Conservation (phyloP, 2,888 invertebrate genomes). For the Augochlorella aurata region DNA sequence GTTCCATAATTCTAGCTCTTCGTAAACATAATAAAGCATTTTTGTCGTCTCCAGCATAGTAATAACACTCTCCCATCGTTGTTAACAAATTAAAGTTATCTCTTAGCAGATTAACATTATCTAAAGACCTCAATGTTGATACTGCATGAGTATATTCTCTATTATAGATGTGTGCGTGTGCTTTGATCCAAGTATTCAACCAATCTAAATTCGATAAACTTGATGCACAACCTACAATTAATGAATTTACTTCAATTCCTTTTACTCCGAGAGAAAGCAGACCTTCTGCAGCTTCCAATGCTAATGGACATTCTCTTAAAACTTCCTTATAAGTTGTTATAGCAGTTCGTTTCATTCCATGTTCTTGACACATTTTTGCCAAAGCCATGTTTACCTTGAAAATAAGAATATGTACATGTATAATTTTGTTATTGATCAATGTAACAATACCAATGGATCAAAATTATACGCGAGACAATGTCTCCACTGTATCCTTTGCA, state of each 20-base stretch:
- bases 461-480: neutral
- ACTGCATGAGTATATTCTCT: constrained; percentile 88
- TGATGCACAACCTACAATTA: constrained; percentile 85
- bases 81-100: constrained; percentile 87
- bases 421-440: neutral
- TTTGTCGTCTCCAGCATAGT: constrained; percentile 87
- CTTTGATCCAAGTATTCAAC: constrained; percentile 86
- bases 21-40: constrained; percentile 85
- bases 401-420: neutral
- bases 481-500: neutral
- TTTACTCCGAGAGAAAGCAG: constrained; percentile 88
- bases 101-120: constrained; percentile 86
- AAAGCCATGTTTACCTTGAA: constrained; percentile 86
- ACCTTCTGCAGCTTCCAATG: constrained; percentile 89
- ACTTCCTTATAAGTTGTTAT: constrained; percentile 91
- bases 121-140: constrained; percentile 86
- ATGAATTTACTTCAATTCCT: constrained; percentile 88
- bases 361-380: constrained; percentile 88
- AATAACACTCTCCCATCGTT: constrained; percentile 88
- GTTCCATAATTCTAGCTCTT: constrained; percentile 80
- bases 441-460: neutral
- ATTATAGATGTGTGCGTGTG: constrained; percentile 86
- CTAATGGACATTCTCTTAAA: constrained; percentile 88
- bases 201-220: constrained; percentile 82
- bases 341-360: constrained; percentile 88